These are phyloP conservation scores for Chloebia gouldiae DNA, from an alignment of 2,113 vertebrate genomes.

Conservation along the genomic window DNA sequence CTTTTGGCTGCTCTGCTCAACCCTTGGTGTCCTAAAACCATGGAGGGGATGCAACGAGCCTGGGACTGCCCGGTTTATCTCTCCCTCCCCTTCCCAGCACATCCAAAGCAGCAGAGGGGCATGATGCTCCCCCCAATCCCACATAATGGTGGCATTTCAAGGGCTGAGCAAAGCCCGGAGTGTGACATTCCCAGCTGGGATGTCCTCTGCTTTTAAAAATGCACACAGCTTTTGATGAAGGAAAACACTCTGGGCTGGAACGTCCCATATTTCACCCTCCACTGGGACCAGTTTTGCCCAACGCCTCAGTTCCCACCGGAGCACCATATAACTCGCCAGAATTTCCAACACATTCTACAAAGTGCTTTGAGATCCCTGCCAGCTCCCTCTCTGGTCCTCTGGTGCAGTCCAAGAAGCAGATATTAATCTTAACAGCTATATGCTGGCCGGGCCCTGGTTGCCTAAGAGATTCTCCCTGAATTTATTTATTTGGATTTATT, in stretches of 20 bases:
- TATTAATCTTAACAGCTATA: slow-evolving; percentile 58
- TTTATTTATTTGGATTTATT: slow-evolving; percentile 68
- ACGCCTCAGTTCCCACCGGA: not conserved
- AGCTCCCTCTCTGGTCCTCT: slow-evolving; percentile 51
- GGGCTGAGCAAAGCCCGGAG: not conserved
- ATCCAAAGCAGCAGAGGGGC: not conserved
- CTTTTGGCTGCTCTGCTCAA: not conserved
- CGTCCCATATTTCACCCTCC: not conserved
- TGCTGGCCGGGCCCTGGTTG: slow-evolving; percentile 7
- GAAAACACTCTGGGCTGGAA: not conserved
- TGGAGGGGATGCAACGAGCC: not conserved
- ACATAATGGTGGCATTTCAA: not conserved
- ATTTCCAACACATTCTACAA: slow-evolving; percentile 30
- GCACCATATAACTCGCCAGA: slow-evolving; percentile 6
- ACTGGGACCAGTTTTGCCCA: not conserved
- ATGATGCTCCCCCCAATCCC: not conserved
- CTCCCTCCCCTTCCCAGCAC: not conserved
- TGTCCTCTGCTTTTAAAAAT: not conserved
- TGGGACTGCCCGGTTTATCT: not conserved
- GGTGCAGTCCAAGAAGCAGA: not conserved
- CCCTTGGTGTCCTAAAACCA: not conserved
- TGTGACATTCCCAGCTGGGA: not conserved
- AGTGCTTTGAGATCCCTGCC: slow-evolving; percentile 54
- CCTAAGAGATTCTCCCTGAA: slow-evolving; percentile 60
- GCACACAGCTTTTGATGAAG: not conserved